Conservation (phyloP, 2,888 invertebrate genomes). For the Apamea epomidion region DNA sequence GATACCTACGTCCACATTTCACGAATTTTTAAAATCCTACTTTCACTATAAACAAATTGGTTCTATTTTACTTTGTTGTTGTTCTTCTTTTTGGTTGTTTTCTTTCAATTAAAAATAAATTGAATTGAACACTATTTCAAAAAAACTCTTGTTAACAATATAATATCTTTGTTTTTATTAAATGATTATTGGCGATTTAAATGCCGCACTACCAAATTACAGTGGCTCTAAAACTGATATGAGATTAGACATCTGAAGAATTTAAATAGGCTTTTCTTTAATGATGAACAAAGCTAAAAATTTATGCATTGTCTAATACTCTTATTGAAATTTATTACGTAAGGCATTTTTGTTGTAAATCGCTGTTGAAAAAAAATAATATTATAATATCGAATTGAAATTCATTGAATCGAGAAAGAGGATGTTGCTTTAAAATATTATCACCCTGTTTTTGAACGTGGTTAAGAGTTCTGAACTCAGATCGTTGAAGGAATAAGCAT, state of each 20-base stretch:
- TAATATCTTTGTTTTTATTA: background rate
- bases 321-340: background rate
- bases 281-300: conserved; percentile 27
- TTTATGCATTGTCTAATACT: conserved; percentile 26
- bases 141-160: too few relatives aligned
- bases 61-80: background rate
- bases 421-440: background rate
- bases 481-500: background rate
- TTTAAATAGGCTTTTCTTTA: background rate
- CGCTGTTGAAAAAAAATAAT: background rate
- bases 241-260: background rate
- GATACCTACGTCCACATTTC: conserved; percentile 8
- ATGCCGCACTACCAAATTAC: background rate
- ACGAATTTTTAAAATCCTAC: background rate
- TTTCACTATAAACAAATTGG: background rate
- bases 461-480: background rate
- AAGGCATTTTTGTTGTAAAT: background rate
- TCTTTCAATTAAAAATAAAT: too few relatives aligned
- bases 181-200: background rate
- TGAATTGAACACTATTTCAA: too few relatives aligned
- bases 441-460: background rate
- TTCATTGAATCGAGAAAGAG: background rate
- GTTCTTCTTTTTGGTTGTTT: too few relatives aligned
- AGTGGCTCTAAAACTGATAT: background rate
- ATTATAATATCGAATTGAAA: background rate